Evolutionary conservation across 1,140 invertebrate genomes (phyloP), one percentile per base, ranked within the genome.

Genomic region (Drosophila navojoa): DNA sequence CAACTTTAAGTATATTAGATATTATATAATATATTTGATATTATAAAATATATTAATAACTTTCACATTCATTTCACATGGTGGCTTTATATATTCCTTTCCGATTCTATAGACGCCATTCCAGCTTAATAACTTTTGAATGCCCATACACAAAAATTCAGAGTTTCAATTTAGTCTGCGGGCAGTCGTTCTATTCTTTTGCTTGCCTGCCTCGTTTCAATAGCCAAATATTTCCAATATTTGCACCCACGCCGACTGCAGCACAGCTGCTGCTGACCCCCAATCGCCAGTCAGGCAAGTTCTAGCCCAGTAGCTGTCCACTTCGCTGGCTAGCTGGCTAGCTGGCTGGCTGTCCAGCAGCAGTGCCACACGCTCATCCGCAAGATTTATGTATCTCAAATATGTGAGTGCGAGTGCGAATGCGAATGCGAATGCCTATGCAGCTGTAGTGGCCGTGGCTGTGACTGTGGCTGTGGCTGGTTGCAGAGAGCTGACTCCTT

Each of bases 341-440:
- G 19, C 19, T 22, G 19, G 52, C 63, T 22, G 19, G 52, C 63
- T 62, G 57, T 58, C 70, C 79, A 70, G 68, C 70, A 64, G 62
- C 76, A 73, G 54, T 71, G 81, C 69, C 55, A 78, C 75, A 81
- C 82, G 82, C 82, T 86, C 82, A 87, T 86, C 84, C 82, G 75
- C 82, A 86, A 86, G 82, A 86, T 86, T 87, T 89, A 86, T 86
- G 82, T 82, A 87, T 82, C 82, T 86, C 82, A 81, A 87, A 86
- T 87, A 76, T 86, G 71, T 73, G 68, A 66, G 58, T 59, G 70
- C 47, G 62, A 78, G 79, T 79, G 68, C 40, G 40, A 75, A 63
- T 75, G 40, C 79, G 50, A 68, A 44, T 79, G 68, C 79, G 67
- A 68, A 72, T 76, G 79, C 63, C 47, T 62, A 44, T 79, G 68